Evolutionary conservation across 2,888 invertebrate species (phyloP).

Genomic region (Lepidocyrtinus sp.): DNA sequence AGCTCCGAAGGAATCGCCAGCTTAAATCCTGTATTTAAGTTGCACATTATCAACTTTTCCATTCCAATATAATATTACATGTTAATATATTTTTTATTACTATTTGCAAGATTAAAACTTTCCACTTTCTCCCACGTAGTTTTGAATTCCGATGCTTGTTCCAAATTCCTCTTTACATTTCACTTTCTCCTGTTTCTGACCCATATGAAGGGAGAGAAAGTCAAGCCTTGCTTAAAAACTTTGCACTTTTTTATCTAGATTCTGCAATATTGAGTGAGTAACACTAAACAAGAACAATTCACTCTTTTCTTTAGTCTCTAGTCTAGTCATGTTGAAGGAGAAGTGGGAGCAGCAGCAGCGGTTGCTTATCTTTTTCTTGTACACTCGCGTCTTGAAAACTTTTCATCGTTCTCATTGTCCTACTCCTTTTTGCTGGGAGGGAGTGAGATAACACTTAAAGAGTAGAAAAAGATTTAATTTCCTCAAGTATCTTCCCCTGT

Average conservation of each 20-base stretch:
- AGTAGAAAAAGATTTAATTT: conserved; percentile 47
- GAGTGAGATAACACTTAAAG: conserved; percentile 39
- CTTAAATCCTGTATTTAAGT: too few relatives aligned
- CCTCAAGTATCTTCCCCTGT: conserved; percentile 32
- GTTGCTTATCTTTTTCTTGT: not conserved
- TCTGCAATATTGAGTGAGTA: not conserved
- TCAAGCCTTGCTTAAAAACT: not conserved
- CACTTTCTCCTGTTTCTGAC: not conserved
- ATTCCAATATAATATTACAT: too few relatives aligned
- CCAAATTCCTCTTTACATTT: not conserved
- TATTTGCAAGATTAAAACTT: not conserved
- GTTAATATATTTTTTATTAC: not conserved
- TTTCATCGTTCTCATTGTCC: conserved; percentile 20
- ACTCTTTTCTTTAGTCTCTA: not conserved
- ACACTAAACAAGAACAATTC: not conserved
- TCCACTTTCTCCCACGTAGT: not conserved
- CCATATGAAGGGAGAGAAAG: not conserved
- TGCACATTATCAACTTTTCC: too few relatives aligned
- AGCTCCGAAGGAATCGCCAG: too few relatives aligned
- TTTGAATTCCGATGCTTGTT: not conserved
- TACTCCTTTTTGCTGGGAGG: not conserved
- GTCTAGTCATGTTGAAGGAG: too few relatives aligned
- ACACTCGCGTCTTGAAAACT: conserved; percentile 26
- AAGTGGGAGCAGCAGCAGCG: not conserved
- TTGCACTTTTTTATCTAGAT: not conserved